Evolutionary conservation across 2,888 invertebrate species (phyloP), one percentile per base, ranked within the genome.

Genomic region (Nymphalis urticae): DNA sequence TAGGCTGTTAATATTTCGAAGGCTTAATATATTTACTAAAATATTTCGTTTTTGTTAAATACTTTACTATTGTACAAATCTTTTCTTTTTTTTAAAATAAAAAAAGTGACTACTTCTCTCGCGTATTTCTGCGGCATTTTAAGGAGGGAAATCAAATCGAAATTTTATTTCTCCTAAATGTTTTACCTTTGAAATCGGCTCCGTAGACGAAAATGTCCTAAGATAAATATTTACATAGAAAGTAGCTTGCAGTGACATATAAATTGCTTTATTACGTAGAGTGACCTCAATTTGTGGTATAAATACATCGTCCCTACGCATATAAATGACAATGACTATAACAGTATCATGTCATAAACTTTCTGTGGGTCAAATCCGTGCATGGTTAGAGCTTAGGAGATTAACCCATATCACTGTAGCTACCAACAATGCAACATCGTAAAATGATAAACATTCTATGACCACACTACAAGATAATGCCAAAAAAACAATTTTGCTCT

Each of bases 221-320:
- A 19, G 3, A 58, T 53, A 59, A 53, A 64, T 42, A 66, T 69
- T 64, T 58, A 42, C 63, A 64, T 64, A 50, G 48, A 54, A 54
- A 54, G 24, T 19, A 48, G 54, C 19, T 19, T 54, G 21, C 63
- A 65, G 60, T 56, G 66, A 61, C 64, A 67, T 67, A 64, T 56
- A 72, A 67, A 69, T 72, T 42, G 62, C 59, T 67, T 56, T 67
- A 67, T 72, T 72, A 62, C 48, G 62, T 62, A 53, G 48, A 66
- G 66, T 65, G 69, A 48, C 69, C 64, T 67, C 62, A 48, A 67
- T 69, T 69, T 62, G 59, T 62, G 64, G 64, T 62, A 66, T 62
- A 64, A 62, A 64, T 59, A 67, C 66, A 56, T 64, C 53, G 62
- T 64, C 64, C 64, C 64, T 66, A 66, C 62, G 50, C 58, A 67